Percentiles rank a stretch among this genome's conserved stretches.
Evolutionary conservation across 2,888 invertebrate species (phyloP).

Genomic region (Harpagoxenus sublaevis): DNA sequence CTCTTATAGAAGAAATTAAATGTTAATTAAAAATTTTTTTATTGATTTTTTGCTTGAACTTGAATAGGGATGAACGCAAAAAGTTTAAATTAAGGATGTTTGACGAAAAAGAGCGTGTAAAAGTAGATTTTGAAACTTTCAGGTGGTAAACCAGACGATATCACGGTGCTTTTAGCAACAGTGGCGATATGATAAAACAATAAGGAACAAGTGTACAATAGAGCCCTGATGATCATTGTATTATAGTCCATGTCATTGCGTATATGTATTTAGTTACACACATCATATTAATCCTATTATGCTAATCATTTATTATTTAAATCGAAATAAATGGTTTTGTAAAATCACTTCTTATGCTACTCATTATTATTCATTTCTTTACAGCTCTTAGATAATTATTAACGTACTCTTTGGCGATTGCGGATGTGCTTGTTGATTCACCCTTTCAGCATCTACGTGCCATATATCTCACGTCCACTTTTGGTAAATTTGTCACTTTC

Average conservation of each 20-base stretch:
- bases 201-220: slow-evolving; percentile 78
- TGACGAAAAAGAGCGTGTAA: not conserved
- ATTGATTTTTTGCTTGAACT: not conserved
- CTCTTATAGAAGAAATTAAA: not conserved
- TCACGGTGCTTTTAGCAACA: slow-evolving; percentile 98
- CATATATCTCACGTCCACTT: not conserved
- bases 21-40: not conserved
- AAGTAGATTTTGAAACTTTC: slow-evolving; percentile 83
- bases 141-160: slow-evolving; percentile 99
- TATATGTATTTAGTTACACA: slow-evolving; percentile 81
- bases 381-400: slow-evolving; percentile 30
- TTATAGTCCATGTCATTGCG: slow-evolving; percentile 85
- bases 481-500: slow-evolving; percentile 9
- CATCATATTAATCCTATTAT: slow-evolving; percentile 77
- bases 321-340: slow-evolving; percentile 78
- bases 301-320: slow-evolving; percentile 81
- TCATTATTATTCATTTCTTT: slow-evolving; percentile 52
- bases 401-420: slow-evolving; percentile 46
- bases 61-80: not conserved
- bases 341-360: slow-evolving; percentile 66
- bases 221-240: slow-evolving; percentile 82
- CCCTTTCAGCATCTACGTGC: slow-evolving; percentile 28
- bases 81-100: not conserved
- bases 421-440: slow-evolving; percentile 28
- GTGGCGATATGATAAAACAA: slow-evolving; percentile 89